A percentile compares a stretch with the other conserved stretches of the same genome.
phyloP scores from a whole-genome alignment of 2,888 invertebrate genomes.

The Yponomeuta sedellus region DNA sequence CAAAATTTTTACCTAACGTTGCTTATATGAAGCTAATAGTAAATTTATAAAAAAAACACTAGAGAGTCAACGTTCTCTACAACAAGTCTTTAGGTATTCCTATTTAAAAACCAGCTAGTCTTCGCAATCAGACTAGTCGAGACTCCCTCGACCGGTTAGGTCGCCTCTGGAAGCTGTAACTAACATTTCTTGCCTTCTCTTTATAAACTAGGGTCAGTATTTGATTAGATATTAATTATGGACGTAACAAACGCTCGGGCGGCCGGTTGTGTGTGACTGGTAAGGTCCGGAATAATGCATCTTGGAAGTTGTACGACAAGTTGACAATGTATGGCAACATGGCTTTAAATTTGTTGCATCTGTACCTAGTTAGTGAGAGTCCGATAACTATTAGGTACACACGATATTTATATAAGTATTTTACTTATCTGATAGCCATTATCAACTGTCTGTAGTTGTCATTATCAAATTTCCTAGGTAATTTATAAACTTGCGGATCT shows the following conservation, averaged over 20 bases:
- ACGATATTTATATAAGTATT: too few relatives aligned
- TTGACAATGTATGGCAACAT: background rate
- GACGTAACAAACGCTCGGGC: background rate
- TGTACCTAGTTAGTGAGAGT: background rate
- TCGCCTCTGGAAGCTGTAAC: background rate
- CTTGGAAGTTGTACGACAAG: background rate
- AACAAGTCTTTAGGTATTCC: background rate
- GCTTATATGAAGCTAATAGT: background rate
- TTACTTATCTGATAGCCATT: too few relatives aligned
- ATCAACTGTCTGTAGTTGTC: too few relatives aligned
- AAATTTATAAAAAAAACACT: background rate
- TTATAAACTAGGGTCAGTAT: constrained; percentile 1
- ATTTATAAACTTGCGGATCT: too few relatives aligned
- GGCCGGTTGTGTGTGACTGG: background rate
- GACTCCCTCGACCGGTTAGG: background rate
- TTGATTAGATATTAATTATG: constrained; percentile 2
- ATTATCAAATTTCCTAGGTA: too few relatives aligned
- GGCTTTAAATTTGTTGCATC: background rate
- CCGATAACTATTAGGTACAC: too few relatives aligned
- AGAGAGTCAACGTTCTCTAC: background rate
- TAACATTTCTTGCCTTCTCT: background rate
- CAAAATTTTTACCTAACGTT: too few relatives aligned
- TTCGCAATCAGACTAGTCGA: background rate
- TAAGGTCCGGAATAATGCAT: background rate
- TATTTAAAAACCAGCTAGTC: constrained; percentile 1